Evolutionary conservation across 2,888 invertebrate genomes (phyloP).

Genomic region (Harpalus rubripes): DNA sequence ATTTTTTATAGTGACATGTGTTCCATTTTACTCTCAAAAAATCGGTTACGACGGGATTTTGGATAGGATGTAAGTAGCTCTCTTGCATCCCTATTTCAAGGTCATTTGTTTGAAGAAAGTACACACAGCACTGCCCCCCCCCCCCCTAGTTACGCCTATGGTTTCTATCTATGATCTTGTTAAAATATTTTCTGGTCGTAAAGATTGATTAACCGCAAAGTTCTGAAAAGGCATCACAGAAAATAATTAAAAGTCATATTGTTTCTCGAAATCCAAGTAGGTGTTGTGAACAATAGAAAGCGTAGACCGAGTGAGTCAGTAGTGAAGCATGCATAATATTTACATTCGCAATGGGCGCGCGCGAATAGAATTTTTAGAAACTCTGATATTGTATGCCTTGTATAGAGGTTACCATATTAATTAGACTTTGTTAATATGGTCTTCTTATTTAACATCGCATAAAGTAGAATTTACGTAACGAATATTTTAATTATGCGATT

Average conservation of each 20-base stretch:
- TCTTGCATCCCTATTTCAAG: no score
- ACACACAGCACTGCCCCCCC: no score
- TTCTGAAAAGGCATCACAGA: conserved; percentile 2
- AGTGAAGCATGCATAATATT: conserved; percentile 56
- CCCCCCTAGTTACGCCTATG: no score
- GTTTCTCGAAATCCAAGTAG: conserved; percentile 55
- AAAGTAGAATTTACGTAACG: conserved; percentile 20
- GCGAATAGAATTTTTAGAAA: conserved; percentile 48
- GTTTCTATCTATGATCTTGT: no score
- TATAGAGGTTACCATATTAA: conserved; percentile 36
- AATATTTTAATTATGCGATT: background rate
- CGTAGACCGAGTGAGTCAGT: conserved; percentile 51
- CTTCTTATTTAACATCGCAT: conserved; percentile 14
- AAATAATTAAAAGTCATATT: conserved; percentile 26
- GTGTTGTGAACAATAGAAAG: conserved; percentile 63
- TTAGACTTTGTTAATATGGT: conserved; percentile 22
- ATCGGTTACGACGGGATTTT: no score
- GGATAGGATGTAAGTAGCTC: no score
- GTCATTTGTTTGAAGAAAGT: no score
- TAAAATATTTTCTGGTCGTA: background rate
- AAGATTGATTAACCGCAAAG: background rate
- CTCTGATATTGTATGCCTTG: conserved; percentile 29
- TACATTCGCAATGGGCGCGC: conserved; percentile 50
- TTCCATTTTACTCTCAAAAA: no score
- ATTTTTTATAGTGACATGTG: no score